Evolutionary conservation across 2,113 vertebrate species (phyloP), one percentile per base, ranked within the genome.

Genomic region (Ammodramus savannarum): DNA sequence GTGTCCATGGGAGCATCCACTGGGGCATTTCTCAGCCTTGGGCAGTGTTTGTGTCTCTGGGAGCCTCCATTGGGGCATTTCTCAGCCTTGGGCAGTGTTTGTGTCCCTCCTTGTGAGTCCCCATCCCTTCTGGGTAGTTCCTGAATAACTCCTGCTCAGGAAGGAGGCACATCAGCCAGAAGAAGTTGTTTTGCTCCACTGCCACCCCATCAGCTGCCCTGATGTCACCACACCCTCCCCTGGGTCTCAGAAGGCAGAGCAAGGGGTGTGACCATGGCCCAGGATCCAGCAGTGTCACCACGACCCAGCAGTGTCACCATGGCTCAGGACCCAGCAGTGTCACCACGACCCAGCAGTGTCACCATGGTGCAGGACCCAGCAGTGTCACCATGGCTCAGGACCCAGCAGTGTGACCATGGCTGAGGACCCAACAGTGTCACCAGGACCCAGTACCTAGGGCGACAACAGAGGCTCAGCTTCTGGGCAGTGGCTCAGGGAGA

Each of bases 1-100:
- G 61, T 63, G 61, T 21, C 10, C 11, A 8, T 29, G 48, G 4
- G 58, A 34, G 13, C 59, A 31, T 41, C 41, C 16, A 4, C 13
- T 15, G 11, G 12, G 54, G 17, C 20, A 2, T 14, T 61, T 38
- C 55, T 43, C 31, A 23, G 29, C n/a, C 31, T 11, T 0, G 0
- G 39, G 14, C 20, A 11, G 1, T 13, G 14, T 10, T 67, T 62
- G 61, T 63, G 61, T 20, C 8, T 7, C 11, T 32, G 48, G 4
- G 34, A 38, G 13, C 59, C 36, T 41, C 41, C 20, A 7, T 15
- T 15, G 10, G 11, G 17, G 19, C 19, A 2, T 14, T 66, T 41
- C 55, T 48, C 29, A 26, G 26, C 27, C 31, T 11, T 0, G 0
- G 39, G 12, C 20, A 11, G 1, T 11, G 14, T 10, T 62, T 75